phyloP scores from a whole-genome alignment of 2,797 vertebrate genomes.

The Megalops cyprinoides region DNA sequence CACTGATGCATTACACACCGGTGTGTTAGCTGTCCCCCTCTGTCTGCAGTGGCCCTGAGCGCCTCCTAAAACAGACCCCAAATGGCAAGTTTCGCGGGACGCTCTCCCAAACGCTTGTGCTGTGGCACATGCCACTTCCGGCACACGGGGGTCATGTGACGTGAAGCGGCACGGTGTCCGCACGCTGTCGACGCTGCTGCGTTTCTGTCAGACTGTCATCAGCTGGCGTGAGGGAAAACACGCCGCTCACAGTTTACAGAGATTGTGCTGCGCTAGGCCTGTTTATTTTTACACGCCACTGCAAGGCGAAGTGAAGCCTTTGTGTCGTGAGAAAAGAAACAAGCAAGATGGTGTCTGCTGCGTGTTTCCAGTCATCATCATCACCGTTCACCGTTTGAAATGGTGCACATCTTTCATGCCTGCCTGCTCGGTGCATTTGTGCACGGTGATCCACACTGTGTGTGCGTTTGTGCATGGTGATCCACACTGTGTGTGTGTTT shows the following conservation, averaged over 20 bases:
- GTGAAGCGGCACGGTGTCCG: background rate
- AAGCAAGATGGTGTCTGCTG: background rate
- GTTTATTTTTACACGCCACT: constrained; percentile 14
- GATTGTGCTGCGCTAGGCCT: constrained; percentile 42
- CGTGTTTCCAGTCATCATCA: constrained; percentile 1
- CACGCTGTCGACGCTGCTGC: background rate
- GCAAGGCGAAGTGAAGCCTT: constrained; percentile 4
- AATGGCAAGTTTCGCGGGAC: background rate
- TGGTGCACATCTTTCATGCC: no score
- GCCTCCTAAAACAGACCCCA: background rate
- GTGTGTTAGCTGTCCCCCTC: no score
- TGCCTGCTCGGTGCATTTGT: background rate
- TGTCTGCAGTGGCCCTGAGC: background rate
- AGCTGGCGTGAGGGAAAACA: background rate
- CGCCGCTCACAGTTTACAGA: constrained; percentile 1
- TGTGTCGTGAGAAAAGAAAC: background rate
- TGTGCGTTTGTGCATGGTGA: no score
- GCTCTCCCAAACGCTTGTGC: background rate
- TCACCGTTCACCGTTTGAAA: constrained; percentile 1
- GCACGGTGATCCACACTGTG: no score
- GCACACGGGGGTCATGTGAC: background rate
- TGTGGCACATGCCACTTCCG: background rate
- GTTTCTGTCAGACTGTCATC: constrained; percentile 18
- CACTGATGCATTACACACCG: background rate
- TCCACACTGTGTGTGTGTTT: no score